These are phyloP conservation scores for Poeciliopsis retropinna DNA, from an alignment of 2,113 vertebrate species.

Conservation along the genomic window DNA sequence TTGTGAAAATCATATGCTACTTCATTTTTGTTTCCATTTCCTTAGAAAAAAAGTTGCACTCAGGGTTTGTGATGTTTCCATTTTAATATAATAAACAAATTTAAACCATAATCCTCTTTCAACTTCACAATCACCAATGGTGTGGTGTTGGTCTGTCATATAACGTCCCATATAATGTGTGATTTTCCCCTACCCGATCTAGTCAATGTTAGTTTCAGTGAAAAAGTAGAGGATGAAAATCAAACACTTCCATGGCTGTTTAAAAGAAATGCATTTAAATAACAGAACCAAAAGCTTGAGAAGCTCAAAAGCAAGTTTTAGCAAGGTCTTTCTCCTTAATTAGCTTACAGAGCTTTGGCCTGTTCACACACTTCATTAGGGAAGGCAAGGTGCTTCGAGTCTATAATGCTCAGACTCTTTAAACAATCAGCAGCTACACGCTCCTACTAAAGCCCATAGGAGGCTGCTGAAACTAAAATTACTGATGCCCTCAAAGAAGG, in stretches of 20 bases:
- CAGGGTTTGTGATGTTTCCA: too few relatives aligned
- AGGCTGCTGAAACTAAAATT: neutral
- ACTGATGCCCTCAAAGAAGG: neutral
- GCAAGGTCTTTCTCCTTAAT: neutral
- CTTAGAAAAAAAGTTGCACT: too few relatives aligned
- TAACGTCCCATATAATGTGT: neutral
- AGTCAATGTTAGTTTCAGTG: neutral
- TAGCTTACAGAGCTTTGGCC: neutral
- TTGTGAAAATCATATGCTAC: too few relatives aligned
- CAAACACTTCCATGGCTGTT: neutral
- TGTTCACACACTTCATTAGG: neutral
- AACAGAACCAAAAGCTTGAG: neutral
- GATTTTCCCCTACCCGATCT: neutral
- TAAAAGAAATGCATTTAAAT: neutral
- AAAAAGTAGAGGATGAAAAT: neutral
- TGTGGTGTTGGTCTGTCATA: neutral
- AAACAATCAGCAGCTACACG: constrained; percentile 1
- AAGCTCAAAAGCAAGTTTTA: constrained; percentile 1
- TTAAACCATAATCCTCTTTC: neutral
- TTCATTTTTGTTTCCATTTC: too few relatives aligned
- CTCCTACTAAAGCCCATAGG: neutral
- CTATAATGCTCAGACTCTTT: neutral
- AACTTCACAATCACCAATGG: neutral
- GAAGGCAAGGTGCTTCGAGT: neutral
- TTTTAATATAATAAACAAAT: neutral